Base-by-base conservation (phyloP, 2,888 invertebrate species). In the Platycnemis pennipes region DNA sequence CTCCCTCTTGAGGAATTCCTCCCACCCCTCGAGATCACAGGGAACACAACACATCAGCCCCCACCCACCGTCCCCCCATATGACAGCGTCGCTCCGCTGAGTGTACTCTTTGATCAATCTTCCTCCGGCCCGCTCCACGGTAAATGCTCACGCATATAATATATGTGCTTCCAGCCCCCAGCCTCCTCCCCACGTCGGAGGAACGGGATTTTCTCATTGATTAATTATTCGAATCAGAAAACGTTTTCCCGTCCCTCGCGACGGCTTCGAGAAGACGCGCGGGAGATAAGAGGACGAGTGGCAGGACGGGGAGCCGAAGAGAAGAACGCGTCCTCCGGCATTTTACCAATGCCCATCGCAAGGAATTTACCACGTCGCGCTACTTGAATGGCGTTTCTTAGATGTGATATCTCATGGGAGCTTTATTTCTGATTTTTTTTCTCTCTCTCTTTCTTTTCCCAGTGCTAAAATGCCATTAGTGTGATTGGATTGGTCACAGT, bases 51-150 rank as follows among this genome's bases (percentile, higher is more conserved):
- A 77, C 77, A 77, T 77, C 77, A 37, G 37, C 37, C 37, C 37
- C 77, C 1, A 2, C 7, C 77, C 37, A 77, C 77, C n/a, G n/a
- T 77, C 77, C 37, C 77, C 37, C 37, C 31, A 37, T 37, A 77
- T 77, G 37, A 77, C 77, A 77, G 77, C 77, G 77, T 77, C 77
- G 77, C 77, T 77, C 26, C 31, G 26, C 77, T 37, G 77, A 77
- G 77, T 77, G 31, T 1, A 16, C 31, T 77, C 77, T 77, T 77
- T 77, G 77, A 77, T 77, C 77, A 7, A 2, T 37, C 77, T 37
- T 77, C 77, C 26, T 5, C 77, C 77, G 11, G 11, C 77, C 37
- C 37, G 16, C 77, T 77, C 37, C 77, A 7, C 77, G 31, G 63
- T 16, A 63, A 26, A 26, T n/a, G 26, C 63, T 26, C 19, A 63